phyloP scores from a whole-genome alignment of 2,113 vertebrate genomes.

The Petaurus breviceps region DNA sequence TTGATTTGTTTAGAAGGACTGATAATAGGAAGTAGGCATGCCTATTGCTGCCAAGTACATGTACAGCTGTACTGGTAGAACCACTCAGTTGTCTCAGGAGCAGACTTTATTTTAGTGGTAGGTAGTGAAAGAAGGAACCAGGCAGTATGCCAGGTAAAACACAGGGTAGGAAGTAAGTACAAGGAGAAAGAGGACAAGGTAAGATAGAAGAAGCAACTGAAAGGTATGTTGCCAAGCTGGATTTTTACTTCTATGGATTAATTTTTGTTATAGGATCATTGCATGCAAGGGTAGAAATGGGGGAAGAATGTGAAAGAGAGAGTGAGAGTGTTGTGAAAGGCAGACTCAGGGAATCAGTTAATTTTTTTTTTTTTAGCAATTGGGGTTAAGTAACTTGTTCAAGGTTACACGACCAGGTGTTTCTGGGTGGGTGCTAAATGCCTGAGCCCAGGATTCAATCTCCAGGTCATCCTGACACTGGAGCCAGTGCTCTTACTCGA shows the following conservation, averaged over 20 bases:
- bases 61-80: not conserved
- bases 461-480: no score
- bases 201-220: not conserved
- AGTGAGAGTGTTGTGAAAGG: not conserved
- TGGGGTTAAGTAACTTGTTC: no score
- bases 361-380: no score
- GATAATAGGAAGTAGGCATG: constrained; percentile 35
- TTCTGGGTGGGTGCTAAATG: no score
- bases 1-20: constrained; percentile 45
- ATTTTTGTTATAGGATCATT: not conserved
- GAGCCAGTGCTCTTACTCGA: no score
- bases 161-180: not conserved
- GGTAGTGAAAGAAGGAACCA: not conserved
- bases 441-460: no score
- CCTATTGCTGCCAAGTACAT: not conserved
- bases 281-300: no score
- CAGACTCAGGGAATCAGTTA: constrained; percentile 10
- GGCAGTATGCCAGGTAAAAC: not conserved
- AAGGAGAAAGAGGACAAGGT: not conserved
- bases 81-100: not conserved
- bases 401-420: no score
- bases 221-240: not conserved
- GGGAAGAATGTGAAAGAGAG: not conserved
- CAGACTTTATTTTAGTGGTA: not conserved
- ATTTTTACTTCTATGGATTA: not conserved